These are phyloP conservation scores for Sylvilagus floridanus DNA, from an alignment of 2,797 vertebrate genomes.

Conservation along the genomic window DNA sequence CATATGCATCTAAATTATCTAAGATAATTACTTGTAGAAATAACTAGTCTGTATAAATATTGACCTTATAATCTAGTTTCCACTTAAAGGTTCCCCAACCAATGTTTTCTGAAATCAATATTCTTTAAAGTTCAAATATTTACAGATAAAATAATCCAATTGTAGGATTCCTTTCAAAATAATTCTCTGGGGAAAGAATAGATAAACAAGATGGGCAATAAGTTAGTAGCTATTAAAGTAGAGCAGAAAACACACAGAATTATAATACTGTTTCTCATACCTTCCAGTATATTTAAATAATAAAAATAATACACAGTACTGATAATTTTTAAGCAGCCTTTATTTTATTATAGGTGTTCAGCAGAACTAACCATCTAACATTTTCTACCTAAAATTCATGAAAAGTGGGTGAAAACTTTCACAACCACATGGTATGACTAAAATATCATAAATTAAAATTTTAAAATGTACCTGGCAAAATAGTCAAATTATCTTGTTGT, in stretches of 20 bases:
- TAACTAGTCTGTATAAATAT: background rate
- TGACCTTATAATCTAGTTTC: background rate
- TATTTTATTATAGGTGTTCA: background rate
- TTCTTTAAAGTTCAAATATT: background rate
- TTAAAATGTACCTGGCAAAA: background rate
- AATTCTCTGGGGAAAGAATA: background rate
- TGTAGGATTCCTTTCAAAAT: background rate
- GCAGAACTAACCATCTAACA: background rate
- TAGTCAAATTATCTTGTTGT: background rate
- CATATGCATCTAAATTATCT: background rate
- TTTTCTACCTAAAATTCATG: constrained; percentile 1
- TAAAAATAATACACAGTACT: background rate
- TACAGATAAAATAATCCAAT: background rate
- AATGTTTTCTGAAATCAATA: constrained; percentile 11
- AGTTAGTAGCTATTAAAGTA: background rate
- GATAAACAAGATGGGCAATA: background rate
- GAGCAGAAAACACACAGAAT: background rate
- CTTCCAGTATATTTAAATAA: background rate
- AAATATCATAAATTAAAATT: background rate
- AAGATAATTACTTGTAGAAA: background rate
- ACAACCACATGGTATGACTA: background rate
- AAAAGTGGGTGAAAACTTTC: background rate
- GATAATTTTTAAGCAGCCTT: background rate
- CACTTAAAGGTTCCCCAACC: background rate
- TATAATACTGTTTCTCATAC: background rate